Evolutionary conservation across 2,888 invertebrate species (phyloP).

Genomic region (Pammene fasciana): DNA sequence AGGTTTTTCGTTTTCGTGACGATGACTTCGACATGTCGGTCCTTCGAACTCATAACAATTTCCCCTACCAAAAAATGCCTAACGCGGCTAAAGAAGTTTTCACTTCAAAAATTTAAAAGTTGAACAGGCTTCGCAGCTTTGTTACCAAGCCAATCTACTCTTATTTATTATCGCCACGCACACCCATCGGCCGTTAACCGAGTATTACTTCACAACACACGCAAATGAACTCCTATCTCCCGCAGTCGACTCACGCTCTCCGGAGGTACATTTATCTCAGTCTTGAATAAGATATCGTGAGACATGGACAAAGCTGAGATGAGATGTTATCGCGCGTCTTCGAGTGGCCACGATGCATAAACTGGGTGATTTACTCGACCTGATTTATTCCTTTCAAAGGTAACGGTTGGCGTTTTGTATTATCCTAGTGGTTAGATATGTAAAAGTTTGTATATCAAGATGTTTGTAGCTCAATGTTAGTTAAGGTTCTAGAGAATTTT

Average conservation of each 20-base stretch:
- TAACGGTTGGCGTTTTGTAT: background rate
- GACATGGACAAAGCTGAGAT: constrained; percentile 60
- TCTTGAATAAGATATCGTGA: constrained; percentile 50
- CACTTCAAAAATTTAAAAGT: too few species aligned
- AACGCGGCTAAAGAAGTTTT: too few species aligned
- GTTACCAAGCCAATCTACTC: background rate
- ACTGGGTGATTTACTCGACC: constrained; percentile 31
- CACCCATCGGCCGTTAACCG: constrained; percentile 8
- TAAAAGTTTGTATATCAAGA: too few species aligned
- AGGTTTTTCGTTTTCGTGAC: too few species aligned
- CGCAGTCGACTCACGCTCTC: constrained; percentile 57
- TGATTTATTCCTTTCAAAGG: constrained; percentile 5
- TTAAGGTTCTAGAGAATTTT: too few species aligned
- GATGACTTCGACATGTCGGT: too few species aligned
- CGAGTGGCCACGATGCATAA: constrained; percentile 41
- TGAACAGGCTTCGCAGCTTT: background rate
- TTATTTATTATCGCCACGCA: background rate
- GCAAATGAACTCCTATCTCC: constrained; percentile 42
- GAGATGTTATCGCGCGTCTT: constrained; percentile 57
- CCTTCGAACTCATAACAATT: too few species aligned
- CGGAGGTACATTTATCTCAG: constrained; percentile 56
- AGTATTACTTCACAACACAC: constrained; percentile 34
- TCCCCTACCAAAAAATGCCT: too few species aligned
- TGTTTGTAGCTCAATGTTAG: too few species aligned
- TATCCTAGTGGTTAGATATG: background rate